Evolutionary conservation across 2,888 invertebrate species (phyloP).

Genomic region (Trissolcus brochymenae): DNA sequence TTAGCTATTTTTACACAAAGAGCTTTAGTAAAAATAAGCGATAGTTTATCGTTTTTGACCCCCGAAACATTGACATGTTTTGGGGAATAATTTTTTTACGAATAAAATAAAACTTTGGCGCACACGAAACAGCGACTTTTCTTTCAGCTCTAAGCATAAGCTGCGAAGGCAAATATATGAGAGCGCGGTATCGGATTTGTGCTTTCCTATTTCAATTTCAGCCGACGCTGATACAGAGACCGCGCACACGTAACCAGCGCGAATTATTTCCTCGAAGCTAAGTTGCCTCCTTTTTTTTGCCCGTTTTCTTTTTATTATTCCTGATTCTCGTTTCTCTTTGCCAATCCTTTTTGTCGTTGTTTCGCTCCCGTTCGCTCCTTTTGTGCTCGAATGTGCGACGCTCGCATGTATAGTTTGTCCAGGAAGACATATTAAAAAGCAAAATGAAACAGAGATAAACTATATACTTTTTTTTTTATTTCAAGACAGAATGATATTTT

Average conservation of each 20-base stretch:
- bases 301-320: constrained; percentile 13
- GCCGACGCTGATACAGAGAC: constrained; percentile 29
- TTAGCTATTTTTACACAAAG: too few relatives aligned
- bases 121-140: constrained; percentile 23
- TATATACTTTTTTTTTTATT: constrained; percentile 23
- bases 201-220: constrained; percentile 53
- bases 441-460: constrained; percentile 24
- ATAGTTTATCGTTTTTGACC: too few relatives aligned
- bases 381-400: constrained; percentile 4
- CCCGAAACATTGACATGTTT: too few relatives aligned
- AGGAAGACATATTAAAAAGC: constrained; percentile 48
- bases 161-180: constrained; percentile 45
- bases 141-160: constrained; percentile 32
- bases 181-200: constrained; percentile 46
- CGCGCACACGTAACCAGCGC: constrained; percentile 48
- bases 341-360: constrained; percentile 12
- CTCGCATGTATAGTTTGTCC: constrained; percentile 37
- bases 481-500: constrained; percentile 40
- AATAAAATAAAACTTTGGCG: too few relatives aligned
- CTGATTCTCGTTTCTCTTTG: constrained; percentile 13
- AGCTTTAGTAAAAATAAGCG: too few relatives aligned
- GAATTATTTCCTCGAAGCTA: constrained; percentile 53
- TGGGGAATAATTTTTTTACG: too few relatives aligned
- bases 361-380: constrained; percentile 18
- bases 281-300: constrained; percentile 29